Evolutionary conservation across 1,140 invertebrate genomes (phyloP).

Genomic region (Pachyrhynchus sulphureomaculatus): DNA sequence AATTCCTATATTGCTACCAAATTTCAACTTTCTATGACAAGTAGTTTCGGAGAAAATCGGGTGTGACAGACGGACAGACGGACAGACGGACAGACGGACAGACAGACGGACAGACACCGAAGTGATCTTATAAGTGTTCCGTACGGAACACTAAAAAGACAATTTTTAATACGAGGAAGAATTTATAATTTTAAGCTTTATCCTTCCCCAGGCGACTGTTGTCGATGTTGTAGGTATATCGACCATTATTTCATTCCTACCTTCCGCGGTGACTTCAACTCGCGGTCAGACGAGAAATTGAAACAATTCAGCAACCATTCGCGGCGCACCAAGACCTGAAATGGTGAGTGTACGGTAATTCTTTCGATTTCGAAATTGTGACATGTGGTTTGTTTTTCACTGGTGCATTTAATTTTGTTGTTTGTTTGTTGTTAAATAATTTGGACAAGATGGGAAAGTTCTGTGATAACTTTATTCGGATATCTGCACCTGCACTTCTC

Average conservation of each 20-base stretch:
- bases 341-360: slow-evolving; percentile 4
- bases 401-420: slow-evolving; percentile 1
- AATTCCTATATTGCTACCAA: too few species aligned
- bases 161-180: too few species aligned
- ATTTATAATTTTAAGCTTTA: too few species aligned
- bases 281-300: slow-evolving; percentile 5
- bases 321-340: slow-evolving; percentile 5
- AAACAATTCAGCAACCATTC: slow-evolving; percentile 15
- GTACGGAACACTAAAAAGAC: too few species aligned
- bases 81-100: too few species aligned
- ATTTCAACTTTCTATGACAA: too few species aligned
- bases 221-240: too few species aligned
- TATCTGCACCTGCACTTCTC: not conserved
- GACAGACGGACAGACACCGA: too few species aligned
- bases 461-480: not conserved
- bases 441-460: not conserved
- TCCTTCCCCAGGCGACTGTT: too few species aligned
- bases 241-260: not conserved
- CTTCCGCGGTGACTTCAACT: slow-evolving; percentile 13
- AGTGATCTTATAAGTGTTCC: too few species aligned
- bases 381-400: slow-evolving; percentile 12
- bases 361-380: slow-evolving; percentile 11
- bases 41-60: too few species aligned
- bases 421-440: not conserved
- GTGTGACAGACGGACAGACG: too few species aligned